Conservation (phyloP, 2,797 vertebrate genomes). For the Gymnopithys bicolor region DNA sequence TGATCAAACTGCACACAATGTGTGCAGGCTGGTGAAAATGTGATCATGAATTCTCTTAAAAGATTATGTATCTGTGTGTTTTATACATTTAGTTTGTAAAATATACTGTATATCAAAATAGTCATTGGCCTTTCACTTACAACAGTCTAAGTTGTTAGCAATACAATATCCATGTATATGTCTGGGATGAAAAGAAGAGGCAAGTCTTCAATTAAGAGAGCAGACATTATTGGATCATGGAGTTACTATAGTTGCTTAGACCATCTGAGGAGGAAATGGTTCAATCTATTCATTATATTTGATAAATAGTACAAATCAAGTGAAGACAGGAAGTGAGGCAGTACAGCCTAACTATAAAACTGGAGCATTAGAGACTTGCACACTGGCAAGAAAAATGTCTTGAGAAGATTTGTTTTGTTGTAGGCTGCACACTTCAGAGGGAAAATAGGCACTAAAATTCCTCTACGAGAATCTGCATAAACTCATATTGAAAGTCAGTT, state of each 20-base stretch:
- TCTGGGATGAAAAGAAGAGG: neutral
- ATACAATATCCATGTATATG: rapidly evolving
- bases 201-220: neutral
- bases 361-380: neutral
- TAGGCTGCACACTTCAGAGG: neutral
- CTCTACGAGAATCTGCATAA: neutral
- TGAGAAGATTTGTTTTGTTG: neutral
- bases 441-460: neutral
- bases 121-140: neutral
- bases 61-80: neutral
- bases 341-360: neutral
- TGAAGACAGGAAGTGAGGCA: neutral
- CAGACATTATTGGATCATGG: neutral
- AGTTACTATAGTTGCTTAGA: neutral
- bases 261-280: neutral
- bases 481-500: neutral
- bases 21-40: neutral
- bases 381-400: neutral
- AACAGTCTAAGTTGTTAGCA: neutral
- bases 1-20: neutral
- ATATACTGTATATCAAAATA: neutral
- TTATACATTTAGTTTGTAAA: neutral
- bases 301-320: neutral
- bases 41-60: neutral
- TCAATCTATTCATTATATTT: neutral